Evolutionary conservation across 2,888 invertebrate genomes (phyloP), one percentile per base, ranked within the genome.

Genomic region (Drosophila neutralis): DNA sequence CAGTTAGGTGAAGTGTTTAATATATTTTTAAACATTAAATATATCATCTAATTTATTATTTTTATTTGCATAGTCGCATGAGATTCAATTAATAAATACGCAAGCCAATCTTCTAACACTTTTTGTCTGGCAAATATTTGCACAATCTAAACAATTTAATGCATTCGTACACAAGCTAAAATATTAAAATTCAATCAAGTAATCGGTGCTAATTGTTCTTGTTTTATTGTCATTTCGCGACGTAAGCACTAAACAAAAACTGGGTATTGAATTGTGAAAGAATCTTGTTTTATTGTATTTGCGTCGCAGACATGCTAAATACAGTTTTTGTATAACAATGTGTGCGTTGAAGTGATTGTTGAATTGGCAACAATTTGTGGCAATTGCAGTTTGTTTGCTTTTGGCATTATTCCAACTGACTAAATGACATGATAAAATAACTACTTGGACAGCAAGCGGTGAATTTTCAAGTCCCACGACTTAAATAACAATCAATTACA

Each of bases 391-490:
- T 73, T 71, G 63, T 86, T 80, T 73, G 52, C 66, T 75, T 76
- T 80, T 69, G 45, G 21, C 54, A 69, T 74, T 66, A 73, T 62
- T 62, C 62, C 35, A 56, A 54, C 53, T 56, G 58, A 66, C 76
- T 69, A 79, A 77, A 67, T 68, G 65, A 63, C 75, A 72, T 64
- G 68, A 57, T 82, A 72, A 45, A 83, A 72, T 78, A 71, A 80
- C 80, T 78, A 73, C 62, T 80, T 66, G 53, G 59, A 33, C 64
- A 73, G 52, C 58, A 71, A 69, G 64, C 66, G 76, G 73, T 75
- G 31, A 33, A 69, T 59, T 69, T 67, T 73, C 21, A 64, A 82
- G 77, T 86, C 86, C 80, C 86, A 86, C 86, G 86, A 73, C 75
- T 67, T 56, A 66, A 68, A 33, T 27, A 56, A 67, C 82, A 82